Evolutionary conservation across 2,888 invertebrate species (phyloP), one percentile per base, ranked within the genome.

Genomic region (Melitaea athalia): DNA sequence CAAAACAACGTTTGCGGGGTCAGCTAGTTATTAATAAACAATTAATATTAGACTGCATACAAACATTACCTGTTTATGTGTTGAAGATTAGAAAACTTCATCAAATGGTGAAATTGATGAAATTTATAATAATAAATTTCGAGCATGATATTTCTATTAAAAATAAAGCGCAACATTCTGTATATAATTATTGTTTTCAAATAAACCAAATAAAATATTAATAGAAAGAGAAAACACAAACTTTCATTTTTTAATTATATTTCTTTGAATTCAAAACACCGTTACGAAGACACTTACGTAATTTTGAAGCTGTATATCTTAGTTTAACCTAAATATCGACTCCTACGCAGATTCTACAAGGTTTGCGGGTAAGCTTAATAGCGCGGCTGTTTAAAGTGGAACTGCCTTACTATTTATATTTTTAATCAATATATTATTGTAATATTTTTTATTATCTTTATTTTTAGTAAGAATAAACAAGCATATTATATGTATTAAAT

Each of bases 321-420:
- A 77, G 72, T 70, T 68, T 82, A 89, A 85, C 91, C 91, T 76
- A 81, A 84, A 87, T 92, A 76, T 79, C 74, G 68, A 87, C 91
- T 83, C 91, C 91, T 89, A 92, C 91, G 90, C 91, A 85, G 75
- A 84, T 80, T 79, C 76, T 79, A 83, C 84, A 89, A 88, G 87
- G 88, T 81, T 84, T 76, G 72, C 76, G 72, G 73, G 55, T 70
- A 64, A 72, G 79, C 77, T 81, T 81, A 83, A 68, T 53, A 24
- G 81, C 80, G 77, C 77, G 77, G 69, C 67, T 60, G 74, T 55
- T 68, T 82, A 77, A 47, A 73, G 57, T 84, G 83, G 88, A 87
- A 75, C 75, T 6, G 71, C 64, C 69, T 31, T 38, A 43, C 57
- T 63, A 14, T 45, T 45, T 14, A 45, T 6, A 49, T 14, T 49